Evolutionary conservation across 2,113 vertebrate genomes (phyloP).

Genomic region (Pungitius pungitius): DNA sequence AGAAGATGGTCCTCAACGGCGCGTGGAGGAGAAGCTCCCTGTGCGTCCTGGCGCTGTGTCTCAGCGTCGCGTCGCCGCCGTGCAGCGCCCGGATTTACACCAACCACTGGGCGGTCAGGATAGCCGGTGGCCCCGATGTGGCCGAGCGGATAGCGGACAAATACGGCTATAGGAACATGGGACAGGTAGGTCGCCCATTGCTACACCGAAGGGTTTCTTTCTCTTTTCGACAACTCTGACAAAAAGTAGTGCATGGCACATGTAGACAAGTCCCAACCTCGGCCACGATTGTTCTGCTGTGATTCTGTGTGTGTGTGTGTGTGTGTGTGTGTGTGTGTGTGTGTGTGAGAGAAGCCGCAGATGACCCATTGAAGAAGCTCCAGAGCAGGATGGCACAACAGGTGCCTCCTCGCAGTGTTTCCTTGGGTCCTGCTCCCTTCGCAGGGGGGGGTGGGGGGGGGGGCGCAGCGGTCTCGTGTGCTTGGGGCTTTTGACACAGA

Average conservation of each 20-base stretch:
- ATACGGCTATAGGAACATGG: constrained; percentile 96
- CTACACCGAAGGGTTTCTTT: constrained; percentile 21
- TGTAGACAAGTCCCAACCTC: constrained; percentile 29
- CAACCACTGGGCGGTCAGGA: constrained; percentile 98
- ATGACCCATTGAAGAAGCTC: constrained; percentile 9
- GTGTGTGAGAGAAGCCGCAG: neutral
- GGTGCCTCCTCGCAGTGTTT: constrained; percentile 59
- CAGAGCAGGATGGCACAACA: constrained; percentile 14
- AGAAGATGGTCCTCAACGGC: constrained; percentile 87
- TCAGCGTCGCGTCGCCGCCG: constrained; percentile 86
- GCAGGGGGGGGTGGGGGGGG: too few species aligned
- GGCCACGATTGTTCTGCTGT: neutral
- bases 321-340: too few species aligned
- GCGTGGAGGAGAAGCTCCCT: constrained; percentile 83
- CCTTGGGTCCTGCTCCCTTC: constrained; percentile 17
- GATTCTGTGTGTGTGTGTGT: neutral
- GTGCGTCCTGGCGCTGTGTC: constrained; percentile 86
- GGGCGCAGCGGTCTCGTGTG: constrained; percentile 36
- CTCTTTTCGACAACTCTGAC: constrained; percentile 14
- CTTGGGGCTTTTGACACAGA: constrained; percentile 27
- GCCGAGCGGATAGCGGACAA: constrained; percentile 92
- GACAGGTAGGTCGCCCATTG: constrained; percentile 86
- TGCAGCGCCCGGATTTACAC: constrained; percentile 93
- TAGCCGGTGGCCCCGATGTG: constrained; percentile 88
- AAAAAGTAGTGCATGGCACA: constrained; percentile 1